Conservation (phyloP, 2,113 vertebrate species). For the Callionymus lyra region DNA sequence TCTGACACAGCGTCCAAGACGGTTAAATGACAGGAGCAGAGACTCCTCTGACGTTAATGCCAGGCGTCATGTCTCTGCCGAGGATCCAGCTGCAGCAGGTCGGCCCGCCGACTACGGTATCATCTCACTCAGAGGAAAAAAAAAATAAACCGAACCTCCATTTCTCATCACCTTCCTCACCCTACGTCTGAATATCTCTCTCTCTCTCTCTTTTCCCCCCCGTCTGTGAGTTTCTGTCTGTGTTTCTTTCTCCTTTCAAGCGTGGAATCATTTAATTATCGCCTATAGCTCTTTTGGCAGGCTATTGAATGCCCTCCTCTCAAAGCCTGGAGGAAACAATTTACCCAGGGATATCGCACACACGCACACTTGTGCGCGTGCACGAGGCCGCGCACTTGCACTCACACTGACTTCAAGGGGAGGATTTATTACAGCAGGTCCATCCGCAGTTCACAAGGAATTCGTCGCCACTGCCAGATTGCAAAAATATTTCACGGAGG, state of each 20-base stretch:
- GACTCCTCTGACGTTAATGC: no score
- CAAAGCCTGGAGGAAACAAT: constrained; percentile 71
- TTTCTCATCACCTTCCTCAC: constrained; percentile 34
- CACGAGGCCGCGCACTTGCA: constrained; percentile 17
- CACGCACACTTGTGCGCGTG: constrained; percentile 9
- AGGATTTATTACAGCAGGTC: constrained; percentile 64
- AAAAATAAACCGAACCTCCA: constrained; percentile 34
- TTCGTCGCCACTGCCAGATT: constrained; percentile 48
- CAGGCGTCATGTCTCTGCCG: no score
- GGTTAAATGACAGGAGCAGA: no score
- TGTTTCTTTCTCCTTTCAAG: constrained; percentile 65
- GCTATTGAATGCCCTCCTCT: constrained; percentile 74
- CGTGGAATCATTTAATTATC: constrained; percentile 70
- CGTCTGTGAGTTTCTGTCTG: constrained; percentile 29
- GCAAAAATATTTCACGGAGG: constrained; percentile 32
- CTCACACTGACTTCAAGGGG: constrained; percentile 41
- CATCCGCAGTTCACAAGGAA: constrained; percentile 60
- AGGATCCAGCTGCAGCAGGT: constrained; percentile 12
- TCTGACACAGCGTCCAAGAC: no score
- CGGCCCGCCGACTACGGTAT: constrained; percentile 44
- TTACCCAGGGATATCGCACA: constrained; percentile 56
- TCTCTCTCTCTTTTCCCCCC: constrained; percentile 17
- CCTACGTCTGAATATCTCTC: constrained; percentile 17
- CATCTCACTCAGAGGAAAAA: constrained; percentile 35
- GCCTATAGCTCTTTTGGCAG: constrained; percentile 69